These are phyloP conservation scores for Dioctria linearis DNA, from an alignment of 2,888 invertebrate genomes.

Conservation along the genomic window DNA sequence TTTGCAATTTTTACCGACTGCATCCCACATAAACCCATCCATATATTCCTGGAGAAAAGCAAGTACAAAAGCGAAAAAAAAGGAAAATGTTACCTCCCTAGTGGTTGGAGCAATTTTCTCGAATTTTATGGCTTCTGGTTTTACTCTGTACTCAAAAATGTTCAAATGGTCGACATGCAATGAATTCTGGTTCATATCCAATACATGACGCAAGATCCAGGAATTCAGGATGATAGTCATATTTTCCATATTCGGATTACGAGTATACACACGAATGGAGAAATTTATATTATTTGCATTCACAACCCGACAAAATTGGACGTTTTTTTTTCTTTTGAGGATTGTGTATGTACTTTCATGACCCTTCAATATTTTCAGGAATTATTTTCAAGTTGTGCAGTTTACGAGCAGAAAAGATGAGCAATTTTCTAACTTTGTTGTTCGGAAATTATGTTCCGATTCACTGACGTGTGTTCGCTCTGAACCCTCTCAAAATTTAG, in stretches of 20 bases:
- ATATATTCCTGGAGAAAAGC: not conserved
- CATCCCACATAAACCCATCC: not conserved
- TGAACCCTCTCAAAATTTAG: too few relatives aligned
- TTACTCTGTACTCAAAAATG: constrained; percentile 10
- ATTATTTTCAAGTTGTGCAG: too few relatives aligned
- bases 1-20: constrained; percentile 32
- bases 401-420: too few relatives aligned
- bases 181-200: constrained; percentile 36
- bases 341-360: too few relatives aligned
- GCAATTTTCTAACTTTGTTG: too few relatives aligned
- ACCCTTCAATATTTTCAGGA: too few relatives aligned
- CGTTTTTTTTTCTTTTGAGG: not conserved
- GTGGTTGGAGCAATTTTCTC: constrained; percentile 31
- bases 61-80: constrained; percentile 5
- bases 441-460: too few relatives aligned
- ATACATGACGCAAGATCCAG: not conserved
- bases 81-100: constrained; percentile 20
- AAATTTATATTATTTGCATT: constrained; percentile 21
- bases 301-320: constrained; percentile 7
- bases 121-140: constrained; percentile 37
- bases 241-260: not conserved
- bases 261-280: not conserved
- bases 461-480: too few relatives aligned
- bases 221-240: not conserved
- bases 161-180: constrained; percentile 36